Conservation (phyloP, 2,797 vertebrate genomes). For the Pyrocephalus nanus region DNA sequence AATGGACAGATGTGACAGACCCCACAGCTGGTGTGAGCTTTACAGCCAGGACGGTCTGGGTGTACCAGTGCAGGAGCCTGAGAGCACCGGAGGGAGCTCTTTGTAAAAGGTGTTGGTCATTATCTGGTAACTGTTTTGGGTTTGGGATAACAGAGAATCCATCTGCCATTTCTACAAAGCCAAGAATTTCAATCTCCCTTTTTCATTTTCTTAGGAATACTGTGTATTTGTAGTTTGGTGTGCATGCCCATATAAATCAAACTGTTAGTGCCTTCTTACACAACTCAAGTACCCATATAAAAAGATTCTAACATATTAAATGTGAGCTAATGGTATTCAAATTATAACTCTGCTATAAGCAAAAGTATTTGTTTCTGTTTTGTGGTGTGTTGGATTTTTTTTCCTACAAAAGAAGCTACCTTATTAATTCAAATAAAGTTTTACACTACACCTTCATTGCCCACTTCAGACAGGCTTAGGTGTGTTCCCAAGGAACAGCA, state of each 20-base stretch:
- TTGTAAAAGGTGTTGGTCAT: neutral
- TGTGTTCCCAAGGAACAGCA: neutral
- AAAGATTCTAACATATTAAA: neutral
- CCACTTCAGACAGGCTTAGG: neutral
- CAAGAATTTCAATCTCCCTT: neutral
- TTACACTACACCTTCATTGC: neutral
- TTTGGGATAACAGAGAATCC: neutral
- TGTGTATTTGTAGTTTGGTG: neutral
- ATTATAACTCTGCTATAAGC: neutral
- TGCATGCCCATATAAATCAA: neutral
- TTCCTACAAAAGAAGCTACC: neutral
- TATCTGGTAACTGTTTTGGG: neutral
- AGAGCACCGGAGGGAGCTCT: neutral
- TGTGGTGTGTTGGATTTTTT: neutral
- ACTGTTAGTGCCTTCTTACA: neutral
- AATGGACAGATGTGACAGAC: neutral
- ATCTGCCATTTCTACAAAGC: neutral
- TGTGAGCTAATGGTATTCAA: neutral
- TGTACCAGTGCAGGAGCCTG: accelerated
- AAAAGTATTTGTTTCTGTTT: neutral
- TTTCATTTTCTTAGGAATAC: neutral
- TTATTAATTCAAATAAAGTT: neutral
- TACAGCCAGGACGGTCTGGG: accelerated
- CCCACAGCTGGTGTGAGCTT: too few species aligned
- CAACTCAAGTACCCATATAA: neutral